These are phyloP conservation scores for Puffinus mauretanicus DNA, from an alignment of 2,113 vertebrate genomes.

Conservation along the genomic window DNA sequence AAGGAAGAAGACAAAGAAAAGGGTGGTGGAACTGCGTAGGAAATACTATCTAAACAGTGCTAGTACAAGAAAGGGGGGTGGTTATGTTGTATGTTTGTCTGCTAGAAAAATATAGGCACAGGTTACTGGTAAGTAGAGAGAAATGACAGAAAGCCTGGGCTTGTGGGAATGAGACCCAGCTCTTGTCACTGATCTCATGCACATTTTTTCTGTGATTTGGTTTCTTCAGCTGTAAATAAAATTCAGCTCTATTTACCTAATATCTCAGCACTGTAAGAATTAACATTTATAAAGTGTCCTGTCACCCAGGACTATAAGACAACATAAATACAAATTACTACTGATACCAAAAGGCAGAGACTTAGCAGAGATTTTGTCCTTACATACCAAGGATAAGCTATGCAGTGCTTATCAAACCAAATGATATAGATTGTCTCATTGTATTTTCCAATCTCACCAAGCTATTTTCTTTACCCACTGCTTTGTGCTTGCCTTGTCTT, in stretches of 20 bases:
- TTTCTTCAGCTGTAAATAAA: not conserved
- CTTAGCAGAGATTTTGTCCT: not conserved
- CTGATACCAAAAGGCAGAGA: not conserved
- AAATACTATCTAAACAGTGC: not conserved
- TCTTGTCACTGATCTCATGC: not conserved
- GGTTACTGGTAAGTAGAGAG: not conserved
- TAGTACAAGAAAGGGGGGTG: not conserved
- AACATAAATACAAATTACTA: not conserved
- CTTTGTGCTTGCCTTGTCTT: not conserved
- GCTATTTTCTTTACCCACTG: not conserved
- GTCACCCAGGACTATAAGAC: not conserved
- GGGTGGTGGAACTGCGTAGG: not conserved
- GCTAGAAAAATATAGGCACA: not conserved
- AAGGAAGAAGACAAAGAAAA: not conserved
- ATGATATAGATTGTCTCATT: not conserved
- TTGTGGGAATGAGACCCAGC: not conserved
- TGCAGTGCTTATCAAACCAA: not conserved
- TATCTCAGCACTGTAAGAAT: not conserved
- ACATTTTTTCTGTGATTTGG: not conserved
- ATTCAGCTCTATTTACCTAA: not conserved
- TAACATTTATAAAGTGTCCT: not conserved
- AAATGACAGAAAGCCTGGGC: not conserved
- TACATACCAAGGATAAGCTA: not conserved
- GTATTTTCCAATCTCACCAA: not conserved
- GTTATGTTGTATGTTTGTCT: not conserved